Conservation (phyloP, 2,888 invertebrate genomes). For the Hypsopygia costalis region DNA sequence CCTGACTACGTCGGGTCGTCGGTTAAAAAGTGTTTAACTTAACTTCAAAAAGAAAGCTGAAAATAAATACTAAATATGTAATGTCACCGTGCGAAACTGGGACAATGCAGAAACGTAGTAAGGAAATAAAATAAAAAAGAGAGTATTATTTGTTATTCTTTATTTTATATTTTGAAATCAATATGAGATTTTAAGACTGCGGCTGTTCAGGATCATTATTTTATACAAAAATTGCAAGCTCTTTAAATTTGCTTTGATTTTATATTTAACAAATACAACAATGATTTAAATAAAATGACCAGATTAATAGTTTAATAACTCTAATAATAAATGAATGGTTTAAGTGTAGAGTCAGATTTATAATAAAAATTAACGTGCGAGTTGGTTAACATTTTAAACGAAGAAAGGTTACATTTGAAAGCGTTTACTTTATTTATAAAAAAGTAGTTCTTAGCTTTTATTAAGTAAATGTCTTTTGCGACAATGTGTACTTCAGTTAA, state of each 20-base stretch:
- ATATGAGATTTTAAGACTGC: constrained; percentile 76
- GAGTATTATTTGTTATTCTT: constrained; percentile 65
- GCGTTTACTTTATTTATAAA: constrained; percentile 68
- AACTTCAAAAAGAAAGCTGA: too few species aligned
- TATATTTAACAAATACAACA: constrained; percentile 75
- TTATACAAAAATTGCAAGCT: constrained; percentile 73
- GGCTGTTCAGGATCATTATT: constrained; percentile 67
- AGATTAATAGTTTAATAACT: constrained; percentile 77
- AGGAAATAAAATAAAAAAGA: constrained; percentile 7
- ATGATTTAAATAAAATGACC: constrained; percentile 80
- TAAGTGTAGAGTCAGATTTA: constrained; percentile 72
- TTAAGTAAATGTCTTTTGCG: constrained; percentile 71
- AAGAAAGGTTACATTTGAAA: constrained; percentile 72
- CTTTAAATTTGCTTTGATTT: constrained; percentile 70
- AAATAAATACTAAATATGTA: too few species aligned
- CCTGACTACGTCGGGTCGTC: too few species aligned
- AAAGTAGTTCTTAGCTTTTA: constrained; percentile 66
- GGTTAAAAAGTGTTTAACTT: too few species aligned
- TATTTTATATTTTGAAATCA: constrained; percentile 72
- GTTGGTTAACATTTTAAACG: constrained; percentile 75
- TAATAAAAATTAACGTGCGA: constrained; percentile 75
- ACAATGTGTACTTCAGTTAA: constrained; percentile 68
- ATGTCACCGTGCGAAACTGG: too few species aligned
- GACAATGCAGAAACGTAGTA: too few species aligned
- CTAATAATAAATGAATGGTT: constrained; percentile 61